Base-by-base conservation (phyloP, 2,888 invertebrate genomes). In the Zootermopsis nevadensis region DNA sequence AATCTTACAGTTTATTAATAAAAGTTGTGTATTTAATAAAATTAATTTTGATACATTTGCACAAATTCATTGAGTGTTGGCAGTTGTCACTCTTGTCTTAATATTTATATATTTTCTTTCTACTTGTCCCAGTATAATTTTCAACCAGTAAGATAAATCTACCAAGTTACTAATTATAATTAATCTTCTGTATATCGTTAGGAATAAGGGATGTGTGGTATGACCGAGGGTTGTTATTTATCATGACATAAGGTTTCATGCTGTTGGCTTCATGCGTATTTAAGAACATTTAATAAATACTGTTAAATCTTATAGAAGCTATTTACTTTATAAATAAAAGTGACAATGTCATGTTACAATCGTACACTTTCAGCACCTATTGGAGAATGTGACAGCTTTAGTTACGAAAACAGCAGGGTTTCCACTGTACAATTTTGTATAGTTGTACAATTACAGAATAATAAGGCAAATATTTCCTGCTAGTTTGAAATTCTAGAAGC, bases 291-390 rank as follows among this genome's bases (percentile, higher is more conserved):
- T 60, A 27, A 60, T n/a, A 60, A 60, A 60, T 27, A n/a, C n/a
- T 60, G 10, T n/a, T 60, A 38, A 22, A 24, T 77, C 30, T 10
- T 77, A 22, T 42, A 38, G 53, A 48, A 48, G 77, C 53, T 77
- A 27, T 77, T 42, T 77, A 55, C n/a, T 79, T 60, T 60, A 79
- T 79, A 55, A 60, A 79, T 79, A 60, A 79, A 79, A 42, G 42
- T 60, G 31, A 79, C 79, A 79, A 79, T 79, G 22, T 42, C 55
- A 31, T 30, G 19, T 53, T 55, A 79, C 53, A 79, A 22, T 33
- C 33, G 60, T 27, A 60, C n/a, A 60, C 60, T 12, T 60, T 7
- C 60, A 69, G 33, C 69, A 31, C 69, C 33, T 69, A 33, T 15
- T 33, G 6, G 69, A 69, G 69, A 69, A 69, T 33, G 30, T 31